phyloP scores from a whole-genome alignment of 2,113 vertebrate genomes.

The Reinhardtius hippoglossoides region DNA sequence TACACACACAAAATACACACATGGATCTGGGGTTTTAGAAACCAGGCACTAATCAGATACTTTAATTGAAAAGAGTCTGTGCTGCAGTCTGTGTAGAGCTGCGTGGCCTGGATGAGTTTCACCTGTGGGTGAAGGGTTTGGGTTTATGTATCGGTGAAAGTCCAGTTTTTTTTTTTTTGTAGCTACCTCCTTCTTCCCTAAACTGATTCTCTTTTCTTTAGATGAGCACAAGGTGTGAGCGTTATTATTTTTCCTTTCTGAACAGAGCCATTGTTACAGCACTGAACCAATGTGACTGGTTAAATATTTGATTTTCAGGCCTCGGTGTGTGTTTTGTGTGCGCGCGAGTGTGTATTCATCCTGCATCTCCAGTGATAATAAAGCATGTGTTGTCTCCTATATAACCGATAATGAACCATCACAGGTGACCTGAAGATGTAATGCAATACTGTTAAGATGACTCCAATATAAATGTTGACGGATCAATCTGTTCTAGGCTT shows the following conservation, averaged over 20 bases:
- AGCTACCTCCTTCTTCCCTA: constrained; percentile 48
- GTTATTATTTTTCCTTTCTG: constrained; percentile 6
- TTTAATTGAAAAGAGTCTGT: no score
- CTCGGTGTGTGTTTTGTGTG: background rate
- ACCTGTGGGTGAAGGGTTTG: background rate
- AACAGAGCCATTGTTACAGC: constrained; percentile 40
- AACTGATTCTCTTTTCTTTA: constrained; percentile 13
- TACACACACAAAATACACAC: no score
- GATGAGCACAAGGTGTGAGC: constrained; percentile 38
- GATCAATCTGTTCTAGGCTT: constrained; percentile 31
- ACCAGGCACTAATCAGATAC: no score
- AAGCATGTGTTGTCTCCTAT: constrained; percentile 39
- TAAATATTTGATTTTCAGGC: constrained; percentile 23
- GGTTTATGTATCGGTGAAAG: background rate
- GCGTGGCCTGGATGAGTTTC: background rate
- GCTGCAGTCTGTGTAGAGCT: background rate
- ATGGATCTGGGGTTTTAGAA: no score
- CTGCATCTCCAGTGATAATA: constrained; percentile 24
- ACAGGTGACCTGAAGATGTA: constrained; percentile 45
- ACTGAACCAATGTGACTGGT: constrained; percentile 36
- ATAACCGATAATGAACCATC: constrained; percentile 22
- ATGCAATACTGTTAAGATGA: constrained; percentile 37
- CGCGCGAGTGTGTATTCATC: background rate
- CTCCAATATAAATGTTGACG: constrained; percentile 43
- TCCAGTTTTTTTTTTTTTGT: constrained; percentile 16